Conservation (phyloP, 2,113 vertebrate species). For the Tapirus terrestris region DNA sequence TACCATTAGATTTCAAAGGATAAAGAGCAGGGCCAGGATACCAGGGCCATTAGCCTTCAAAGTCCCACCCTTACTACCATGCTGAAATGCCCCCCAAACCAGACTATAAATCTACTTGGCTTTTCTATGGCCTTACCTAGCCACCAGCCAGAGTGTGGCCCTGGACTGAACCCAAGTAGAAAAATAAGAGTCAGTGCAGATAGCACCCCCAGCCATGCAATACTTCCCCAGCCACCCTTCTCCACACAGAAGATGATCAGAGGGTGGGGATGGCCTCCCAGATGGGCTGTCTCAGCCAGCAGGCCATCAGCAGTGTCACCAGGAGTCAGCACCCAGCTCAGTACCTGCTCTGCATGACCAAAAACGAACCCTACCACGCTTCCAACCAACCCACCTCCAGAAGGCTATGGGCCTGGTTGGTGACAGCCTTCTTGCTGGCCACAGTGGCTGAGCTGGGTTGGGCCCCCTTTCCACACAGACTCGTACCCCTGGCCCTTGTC, state of each 20-base stretch:
- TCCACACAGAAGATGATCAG: background rate
- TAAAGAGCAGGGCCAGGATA: background rate
- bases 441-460: too few species aligned
- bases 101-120: rapidly evolving
- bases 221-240: background rate
- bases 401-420: background rate
- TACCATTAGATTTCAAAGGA: background rate
- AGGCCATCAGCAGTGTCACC: too few species aligned
- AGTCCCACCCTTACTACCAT: background rate
- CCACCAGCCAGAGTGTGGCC: background rate
- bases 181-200: background rate
- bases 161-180: background rate
- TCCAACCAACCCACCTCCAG: background rate
- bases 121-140: background rate
- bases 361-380: rapidly evolving
- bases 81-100: background rate
- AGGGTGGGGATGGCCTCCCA: background rate
- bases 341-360: too few species aligned
- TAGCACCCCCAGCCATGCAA: background rate
- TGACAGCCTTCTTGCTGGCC: background rate
- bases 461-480: background rate
- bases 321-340: background rate
- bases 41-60: background rate
- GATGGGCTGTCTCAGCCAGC: rapidly evolving
- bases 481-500: background rate